Base-by-base conservation (phyloP, 2,888 invertebrate genomes). In the Eupithecia tripunctaria region DNA sequence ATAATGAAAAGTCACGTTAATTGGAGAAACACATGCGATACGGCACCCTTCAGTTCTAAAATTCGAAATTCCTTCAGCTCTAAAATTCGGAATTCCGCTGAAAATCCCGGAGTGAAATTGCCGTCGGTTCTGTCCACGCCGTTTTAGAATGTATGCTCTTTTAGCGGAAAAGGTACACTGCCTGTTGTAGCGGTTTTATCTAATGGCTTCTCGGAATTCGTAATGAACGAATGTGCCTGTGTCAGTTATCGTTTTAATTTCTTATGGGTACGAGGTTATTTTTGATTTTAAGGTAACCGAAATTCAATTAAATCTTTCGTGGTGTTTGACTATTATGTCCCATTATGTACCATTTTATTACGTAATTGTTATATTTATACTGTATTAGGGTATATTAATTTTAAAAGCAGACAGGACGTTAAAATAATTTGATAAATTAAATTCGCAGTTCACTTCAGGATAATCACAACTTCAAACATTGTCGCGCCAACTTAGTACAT, bases 31-130 rank as follows among this genome's bases (percentile, higher is more conserved):
- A 79, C 76, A 79, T 68, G 68, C 70, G 68, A 73, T 68, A 62
- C 64, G 69, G 73, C 67, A 71, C 70, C 64, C 74, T 72, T 73
- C 73, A 75, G 70, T 78, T 74, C 68, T 70, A 51, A 59, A 65
- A 71, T 56, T 56, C 56, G 14, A 25, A 25, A 56, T 56, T 12
- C 56, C 56, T 72, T 73, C 73, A 75, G 70, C 77, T 74, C 68
- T 68, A 51, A 59, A 65, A 71, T 56, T 56, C 56, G 25, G 56
- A 25, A 25, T 56, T 25, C 56, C 56, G 25, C 25, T 56, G 74
- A 72, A 79, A 74, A 76, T 77, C 75, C 77, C 70, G 77, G 70
- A 78, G 77, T 75, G 71, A 65, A 77, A 77, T 78, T 77, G 75
- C 72, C 71, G 73, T 67, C 73, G 73, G 69, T 78, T 78, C 78